phyloP scores from a whole-genome alignment of 2,797 vertebrate species.

The Otus scops region DNA sequence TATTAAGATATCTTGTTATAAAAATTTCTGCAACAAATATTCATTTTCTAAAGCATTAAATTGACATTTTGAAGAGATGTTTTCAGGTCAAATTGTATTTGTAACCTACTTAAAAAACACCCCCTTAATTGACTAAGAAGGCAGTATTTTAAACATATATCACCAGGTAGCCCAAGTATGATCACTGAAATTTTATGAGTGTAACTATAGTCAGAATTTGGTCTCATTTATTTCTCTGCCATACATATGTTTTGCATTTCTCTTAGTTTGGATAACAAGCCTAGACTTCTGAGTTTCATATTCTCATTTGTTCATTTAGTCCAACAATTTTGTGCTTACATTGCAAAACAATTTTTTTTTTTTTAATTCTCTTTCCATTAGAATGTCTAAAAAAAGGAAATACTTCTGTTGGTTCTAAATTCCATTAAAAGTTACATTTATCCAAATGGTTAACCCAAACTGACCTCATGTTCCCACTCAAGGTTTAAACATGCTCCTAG shows the following conservation, averaged over 20 bases:
- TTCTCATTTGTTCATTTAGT: neutral
- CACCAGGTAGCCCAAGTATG: neutral
- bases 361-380: neutral
- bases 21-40: neutral
- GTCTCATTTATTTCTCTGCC: neutral
- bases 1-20: neutral
- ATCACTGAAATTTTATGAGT: neutral
- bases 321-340: neutral
- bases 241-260: conserved; percentile 12
- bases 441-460: neutral
- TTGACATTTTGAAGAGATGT: neutral
- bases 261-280: neutral
- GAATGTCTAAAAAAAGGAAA: neutral
- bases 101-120: neutral
- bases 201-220: neutral
- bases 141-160: neutral
- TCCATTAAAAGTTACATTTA: neutral
- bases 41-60: neutral
- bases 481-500: neutral
- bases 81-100: neutral
- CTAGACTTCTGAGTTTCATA: neutral
- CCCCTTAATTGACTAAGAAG: neutral
- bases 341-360: neutral
- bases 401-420: neutral
- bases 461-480: neutral